Conservation (phyloP, 1,140 invertebrate genomes). For the Drosophila ohnishii region DNA sequence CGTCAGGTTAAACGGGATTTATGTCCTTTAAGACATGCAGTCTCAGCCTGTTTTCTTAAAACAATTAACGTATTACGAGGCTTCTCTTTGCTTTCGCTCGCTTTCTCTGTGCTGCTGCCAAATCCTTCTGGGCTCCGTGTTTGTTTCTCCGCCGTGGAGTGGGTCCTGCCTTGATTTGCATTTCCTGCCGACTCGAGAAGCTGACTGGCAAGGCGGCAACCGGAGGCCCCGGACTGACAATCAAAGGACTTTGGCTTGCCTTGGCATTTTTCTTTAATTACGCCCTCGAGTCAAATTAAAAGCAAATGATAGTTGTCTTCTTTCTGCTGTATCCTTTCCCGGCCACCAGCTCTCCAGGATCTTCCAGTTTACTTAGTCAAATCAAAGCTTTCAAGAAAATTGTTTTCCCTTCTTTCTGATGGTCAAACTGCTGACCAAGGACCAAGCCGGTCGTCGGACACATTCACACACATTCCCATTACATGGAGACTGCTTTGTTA, state of each 20-base stretch:
- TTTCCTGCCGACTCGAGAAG: constrained; percentile 37
- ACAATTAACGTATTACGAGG: constrained; percentile 68
- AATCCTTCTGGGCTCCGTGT: constrained; percentile 47
- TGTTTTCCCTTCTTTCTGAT: constrained; percentile 60
- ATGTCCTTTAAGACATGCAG: constrained; percentile 63
- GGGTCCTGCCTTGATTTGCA: constrained; percentile 55
- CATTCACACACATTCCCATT: constrained; percentile 18
- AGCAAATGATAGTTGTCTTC: constrained; percentile 70
- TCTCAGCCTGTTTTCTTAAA: constrained; percentile 63
- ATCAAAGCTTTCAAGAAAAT: constrained; percentile 79
- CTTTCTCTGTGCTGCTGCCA: constrained; percentile 14
- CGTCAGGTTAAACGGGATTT: constrained; percentile 78
- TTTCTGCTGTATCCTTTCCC: constrained; percentile 27
- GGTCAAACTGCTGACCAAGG: constrained; percentile 44
- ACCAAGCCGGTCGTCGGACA: constrained; percentile 12
- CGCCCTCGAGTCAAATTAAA: constrained; percentile 78
- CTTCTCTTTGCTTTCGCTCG: constrained; percentile 4
- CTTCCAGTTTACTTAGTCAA: constrained; percentile 77
- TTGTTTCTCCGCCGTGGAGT: constrained; percentile 33
- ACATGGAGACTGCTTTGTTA: constrained; percentile 42
- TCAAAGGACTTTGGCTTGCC: constrained; percentile 74
- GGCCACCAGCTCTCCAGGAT: constrained; percentile 36
- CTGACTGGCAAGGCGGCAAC: constrained; percentile 8
- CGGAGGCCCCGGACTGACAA: constrained; percentile 50
- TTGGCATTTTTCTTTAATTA: constrained; percentile 79